Evolutionary conservation across 2,888 invertebrate species (phyloP).

Genomic region (Erannis defoliaria): DNA sequence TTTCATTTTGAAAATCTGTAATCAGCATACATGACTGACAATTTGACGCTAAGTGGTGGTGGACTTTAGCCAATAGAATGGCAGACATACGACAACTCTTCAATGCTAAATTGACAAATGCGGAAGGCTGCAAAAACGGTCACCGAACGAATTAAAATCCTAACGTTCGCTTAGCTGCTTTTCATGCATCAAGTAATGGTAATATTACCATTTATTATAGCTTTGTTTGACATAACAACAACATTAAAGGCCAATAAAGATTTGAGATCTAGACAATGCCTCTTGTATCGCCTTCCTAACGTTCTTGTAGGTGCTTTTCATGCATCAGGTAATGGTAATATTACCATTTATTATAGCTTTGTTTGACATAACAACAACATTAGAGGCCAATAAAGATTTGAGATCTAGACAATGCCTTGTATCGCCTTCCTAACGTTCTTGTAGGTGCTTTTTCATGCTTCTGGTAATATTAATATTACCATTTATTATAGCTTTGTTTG

Average conservation of each 20-base stretch:
- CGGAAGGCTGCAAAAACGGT: neutral
- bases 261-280: too few species aligned
- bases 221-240: too few species aligned
- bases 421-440: too few species aligned
- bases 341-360: neutral
- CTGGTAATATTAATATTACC: neutral
- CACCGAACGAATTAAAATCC: neutral
- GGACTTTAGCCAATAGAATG: conserved; percentile 39
- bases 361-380: too few species aligned
- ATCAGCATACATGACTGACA: conserved; percentile 34
- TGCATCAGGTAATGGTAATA: neutral
- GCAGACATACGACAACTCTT: conserved; percentile 9
- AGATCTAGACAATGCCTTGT: too few species aligned
- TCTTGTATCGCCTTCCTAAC: too few species aligned
- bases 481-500: neutral
- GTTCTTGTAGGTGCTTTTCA: too few species aligned
- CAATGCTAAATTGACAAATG: conserved; percentile 25
- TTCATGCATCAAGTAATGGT: too few species aligned
- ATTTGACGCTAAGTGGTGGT: conserved; percentile 42
- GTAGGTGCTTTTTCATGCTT: too few species aligned
- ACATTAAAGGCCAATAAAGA: too few species aligned
- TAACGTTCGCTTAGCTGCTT: neutral
- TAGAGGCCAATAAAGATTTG: too few species aligned
- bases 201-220: neutral
- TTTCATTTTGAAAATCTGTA: conserved; percentile 28